Conservation (phyloP, 2,888 invertebrate species). For the Aleiodes testaceus region DNA sequence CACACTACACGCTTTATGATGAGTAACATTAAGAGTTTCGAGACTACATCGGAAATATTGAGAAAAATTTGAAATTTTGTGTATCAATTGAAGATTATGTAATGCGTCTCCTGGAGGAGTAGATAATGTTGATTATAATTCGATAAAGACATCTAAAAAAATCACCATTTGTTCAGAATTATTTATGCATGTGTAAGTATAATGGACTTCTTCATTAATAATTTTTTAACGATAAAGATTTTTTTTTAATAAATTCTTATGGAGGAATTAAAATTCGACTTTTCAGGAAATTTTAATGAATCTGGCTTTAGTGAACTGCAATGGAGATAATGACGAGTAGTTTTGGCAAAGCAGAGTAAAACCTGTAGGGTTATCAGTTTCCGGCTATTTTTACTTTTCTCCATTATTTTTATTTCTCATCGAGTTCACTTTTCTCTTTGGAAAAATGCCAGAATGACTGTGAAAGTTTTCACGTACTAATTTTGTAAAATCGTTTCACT, state of each 20-base stretch:
- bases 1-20: too few species aligned
- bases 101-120: too few species aligned
- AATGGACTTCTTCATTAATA: too few species aligned
- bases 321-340: constrained; percentile 7
- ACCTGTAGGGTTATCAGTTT: constrained; percentile 38
- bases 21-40: neutral
- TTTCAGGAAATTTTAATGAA: neutral
- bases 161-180: constrained; percentile 13
- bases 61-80: too few species aligned
- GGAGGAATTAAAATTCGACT: neutral
- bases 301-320: neutral
- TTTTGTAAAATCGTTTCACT: constrained; percentile 29
- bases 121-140: too few species aligned
- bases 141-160: too few species aligned
- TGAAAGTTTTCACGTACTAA: constrained; percentile 46
- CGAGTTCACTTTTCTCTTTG: constrained; percentile 42
- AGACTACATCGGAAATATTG: too few species aligned
- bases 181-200: neutral
- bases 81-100: too few species aligned
- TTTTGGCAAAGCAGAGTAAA: constrained; percentile 36
- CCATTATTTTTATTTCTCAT: constrained; percentile 1
- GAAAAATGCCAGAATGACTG: constrained; percentile 51
- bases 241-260: too few species aligned
- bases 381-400: constrained; percentile 25
- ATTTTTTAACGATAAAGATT: too few species aligned